Percentiles rank a stretch among this genome's conserved stretches.
Evolutionary conservation across 2,113 vertebrate species (phyloP).

Genomic region (Delphinus delphis): DNA sequence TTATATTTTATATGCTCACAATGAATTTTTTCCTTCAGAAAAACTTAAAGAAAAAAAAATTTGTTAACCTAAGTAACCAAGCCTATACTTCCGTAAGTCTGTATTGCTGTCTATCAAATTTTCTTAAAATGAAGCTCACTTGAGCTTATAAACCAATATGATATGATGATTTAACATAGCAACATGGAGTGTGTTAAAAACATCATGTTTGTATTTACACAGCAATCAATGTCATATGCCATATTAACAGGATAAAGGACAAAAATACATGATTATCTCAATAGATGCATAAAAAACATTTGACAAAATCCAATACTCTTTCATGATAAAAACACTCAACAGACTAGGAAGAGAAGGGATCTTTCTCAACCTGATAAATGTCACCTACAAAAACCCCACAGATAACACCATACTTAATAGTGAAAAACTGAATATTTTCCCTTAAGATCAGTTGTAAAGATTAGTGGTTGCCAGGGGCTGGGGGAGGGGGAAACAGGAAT

Average conservation of each 20-base stretch:
- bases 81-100: neutral
- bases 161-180: neutral
- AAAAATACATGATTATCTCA: neutral
- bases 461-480: neutral
- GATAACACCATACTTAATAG: neutral
- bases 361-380: neutral
- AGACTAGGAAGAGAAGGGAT: neutral
- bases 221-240: neutral
- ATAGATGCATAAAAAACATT: neutral
- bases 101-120: neutral
- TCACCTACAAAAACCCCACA: neutral
- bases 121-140: neutral
- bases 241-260: neutral
- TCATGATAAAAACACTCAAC: neutral
- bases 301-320: neutral
- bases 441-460: neutral
- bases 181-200: neutral
- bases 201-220: neutral
- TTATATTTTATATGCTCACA: neutral
- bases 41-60: neutral
- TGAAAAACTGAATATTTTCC: neutral
- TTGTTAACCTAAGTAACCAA: neutral
- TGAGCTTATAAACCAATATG: neutral
- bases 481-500: neutral
- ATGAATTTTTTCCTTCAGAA: slow-evolving; percentile 19